Percentiles rank a stretch among this genome's conserved stretches.
These are phyloP conservation scores for Herpetotheres cachinnans DNA, from an alignment of 2,113 vertebrate species.

Conservation along the genomic window DNA sequence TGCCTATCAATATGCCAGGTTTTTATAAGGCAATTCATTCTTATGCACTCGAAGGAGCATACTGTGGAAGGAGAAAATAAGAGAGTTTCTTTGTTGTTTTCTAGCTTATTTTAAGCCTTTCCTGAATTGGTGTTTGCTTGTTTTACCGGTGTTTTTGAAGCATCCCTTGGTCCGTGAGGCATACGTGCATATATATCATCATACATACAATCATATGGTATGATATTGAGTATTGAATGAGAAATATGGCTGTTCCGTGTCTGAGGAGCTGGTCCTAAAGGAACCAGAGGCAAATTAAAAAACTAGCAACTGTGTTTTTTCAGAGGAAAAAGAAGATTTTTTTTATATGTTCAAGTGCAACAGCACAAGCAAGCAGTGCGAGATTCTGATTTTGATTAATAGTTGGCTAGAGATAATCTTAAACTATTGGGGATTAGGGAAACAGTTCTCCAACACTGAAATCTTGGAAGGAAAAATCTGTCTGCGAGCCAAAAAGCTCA, in stretches of 20 bases:
- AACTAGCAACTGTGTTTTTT: neutral
- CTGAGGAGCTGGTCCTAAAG: neutral
- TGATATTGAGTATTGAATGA: neutral
- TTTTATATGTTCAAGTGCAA: neutral
- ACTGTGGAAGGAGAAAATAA: neutral
- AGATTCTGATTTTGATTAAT: slow-evolving; percentile 36
- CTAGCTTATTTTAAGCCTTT: neutral
- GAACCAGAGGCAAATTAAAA: neutral
- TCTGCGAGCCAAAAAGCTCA: neutral
- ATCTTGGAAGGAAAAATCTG: slow-evolving; percentile 4
- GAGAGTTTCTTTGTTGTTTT: neutral
- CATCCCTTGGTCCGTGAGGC: neutral
- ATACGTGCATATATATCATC: neutral
- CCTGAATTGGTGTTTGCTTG: neutral
- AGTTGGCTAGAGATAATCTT: slow-evolving; percentile 33
- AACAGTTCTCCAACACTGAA: neutral
- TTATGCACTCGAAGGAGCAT: neutral
- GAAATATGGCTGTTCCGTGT: neutral
- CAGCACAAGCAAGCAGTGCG: neutral
- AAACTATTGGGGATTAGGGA: slow-evolving; percentile 20
- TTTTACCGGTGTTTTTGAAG: neutral
- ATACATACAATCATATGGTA: neutral
- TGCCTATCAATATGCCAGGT: slow-evolving; percentile 19
- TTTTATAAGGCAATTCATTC: slow-evolving; percentile 27
- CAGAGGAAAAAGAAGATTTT: neutral